Conservation (phyloP, 1,140 invertebrate genomes). For the Oscheius sp. region DNA sequence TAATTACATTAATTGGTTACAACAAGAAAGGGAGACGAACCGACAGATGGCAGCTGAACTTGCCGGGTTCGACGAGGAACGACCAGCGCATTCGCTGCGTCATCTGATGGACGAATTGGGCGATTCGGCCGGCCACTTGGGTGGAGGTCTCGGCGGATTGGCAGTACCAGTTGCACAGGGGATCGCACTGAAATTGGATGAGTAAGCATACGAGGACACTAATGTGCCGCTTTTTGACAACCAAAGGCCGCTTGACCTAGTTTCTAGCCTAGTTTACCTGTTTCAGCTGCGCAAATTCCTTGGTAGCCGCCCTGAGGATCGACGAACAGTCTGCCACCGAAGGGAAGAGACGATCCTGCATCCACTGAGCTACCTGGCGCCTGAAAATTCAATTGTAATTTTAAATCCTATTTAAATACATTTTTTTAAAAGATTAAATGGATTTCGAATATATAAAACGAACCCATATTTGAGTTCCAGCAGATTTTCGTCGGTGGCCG, state of each 20-base stretch:
- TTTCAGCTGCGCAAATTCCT: slow-evolving; percentile 15
- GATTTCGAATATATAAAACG: too few species aligned
- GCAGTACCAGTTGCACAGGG: slow-evolving; percentile 30
- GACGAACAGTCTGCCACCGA: slow-evolving; percentile 28
- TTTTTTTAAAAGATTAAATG: too few species aligned
- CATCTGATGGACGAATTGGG: slow-evolving; percentile 12
- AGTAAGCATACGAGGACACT: too few species aligned
- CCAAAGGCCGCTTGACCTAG: not conserved
- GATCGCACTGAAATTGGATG: slow-evolving; percentile 28
- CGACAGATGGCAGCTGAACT: slow-evolving; percentile 47
- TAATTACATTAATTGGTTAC: not conserved
- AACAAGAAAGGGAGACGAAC: slow-evolving; percentile 19
- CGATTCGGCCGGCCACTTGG: slow-evolving; percentile 26
- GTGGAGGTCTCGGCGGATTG: slow-evolving; percentile 16
- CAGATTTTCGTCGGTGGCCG: slow-evolving; percentile 10
- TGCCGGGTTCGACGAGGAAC: slow-evolving; percentile 53
- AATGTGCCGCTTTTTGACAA: not conserved
- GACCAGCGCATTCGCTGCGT: slow-evolving; percentile 40
- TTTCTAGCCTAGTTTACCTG: not conserved
- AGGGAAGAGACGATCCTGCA: slow-evolving; percentile 26
- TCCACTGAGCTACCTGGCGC: slow-evolving; percentile 24
- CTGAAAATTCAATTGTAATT: too few species aligned
- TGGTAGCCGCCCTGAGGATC: slow-evolving; percentile 4
- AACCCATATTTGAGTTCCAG: slow-evolving; percentile 30
- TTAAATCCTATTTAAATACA: not conserved